Evolutionary conservation across 2,888 invertebrate genomes (phyloP).

Genomic region (Acanthosepion pharaonis): DNA sequence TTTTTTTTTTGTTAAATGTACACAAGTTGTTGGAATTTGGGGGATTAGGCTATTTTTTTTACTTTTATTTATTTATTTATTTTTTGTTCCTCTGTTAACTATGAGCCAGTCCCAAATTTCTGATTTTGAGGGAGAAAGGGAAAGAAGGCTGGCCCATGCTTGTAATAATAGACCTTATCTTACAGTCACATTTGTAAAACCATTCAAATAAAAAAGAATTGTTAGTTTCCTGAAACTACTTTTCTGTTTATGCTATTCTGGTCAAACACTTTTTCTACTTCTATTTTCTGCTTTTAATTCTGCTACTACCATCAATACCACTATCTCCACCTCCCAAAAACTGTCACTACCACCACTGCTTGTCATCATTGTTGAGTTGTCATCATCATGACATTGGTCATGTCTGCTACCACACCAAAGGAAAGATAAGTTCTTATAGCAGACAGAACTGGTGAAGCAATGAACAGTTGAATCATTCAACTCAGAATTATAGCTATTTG

Average conservation of each 20-base stretch:
- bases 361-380: constrained; percentile 33
- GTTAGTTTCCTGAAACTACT: constrained; percentile 6
- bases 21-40: no score
- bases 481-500: neutral
- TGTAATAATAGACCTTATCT: neutral
- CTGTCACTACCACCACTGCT: neutral
- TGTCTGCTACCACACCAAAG: neutral
- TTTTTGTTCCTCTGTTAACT: neutral
- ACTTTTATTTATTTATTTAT: no score
- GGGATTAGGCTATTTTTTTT: no score
- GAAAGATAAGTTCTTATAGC: neutral
- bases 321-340: neutral
- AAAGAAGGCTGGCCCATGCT: neutral
- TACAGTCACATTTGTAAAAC: constrained; percentile 20
- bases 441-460: neutral
- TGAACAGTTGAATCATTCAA: neutral
- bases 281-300: neutral
- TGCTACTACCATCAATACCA: neutral
- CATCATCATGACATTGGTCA: constrained; percentile 9
- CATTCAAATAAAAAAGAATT: constrained; percentile 24
- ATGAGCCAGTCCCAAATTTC: neutral
- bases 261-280: neutral
- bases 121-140: neutral
- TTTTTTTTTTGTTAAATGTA: no score
- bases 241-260: constrained; percentile 24